A percentile compares a stretch with the other conserved stretches of the same genome.
These are phyloP conservation scores for Tenthredo mesomela DNA, from an alignment of 2,888 invertebrate species.

Conservation along the genomic window DNA sequence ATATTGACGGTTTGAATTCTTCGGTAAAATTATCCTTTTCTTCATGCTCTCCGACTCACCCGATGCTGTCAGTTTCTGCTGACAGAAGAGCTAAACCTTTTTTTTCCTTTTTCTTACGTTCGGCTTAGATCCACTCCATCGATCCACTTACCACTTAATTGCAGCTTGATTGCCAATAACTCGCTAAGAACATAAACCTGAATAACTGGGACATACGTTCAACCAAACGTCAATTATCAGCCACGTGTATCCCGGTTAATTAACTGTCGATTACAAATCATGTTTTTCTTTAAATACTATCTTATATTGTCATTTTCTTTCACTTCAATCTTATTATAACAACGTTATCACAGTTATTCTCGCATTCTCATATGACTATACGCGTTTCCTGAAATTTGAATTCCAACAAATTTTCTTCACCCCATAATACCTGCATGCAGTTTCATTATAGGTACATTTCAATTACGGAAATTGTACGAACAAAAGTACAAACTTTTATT, in stretches of 20 bases:
- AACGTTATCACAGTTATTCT: neutral
- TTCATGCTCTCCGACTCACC: neutral
- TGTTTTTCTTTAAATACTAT: slow-evolving; percentile 42
- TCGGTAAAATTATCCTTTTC: neutral
- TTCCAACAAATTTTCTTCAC: neutral
- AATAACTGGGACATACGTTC: slow-evolving; percentile 57
- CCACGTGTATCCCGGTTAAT: slow-evolving; percentile 58
- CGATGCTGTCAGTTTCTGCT: neutral
- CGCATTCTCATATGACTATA: neutral
- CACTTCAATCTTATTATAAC: slow-evolving; percentile 16
- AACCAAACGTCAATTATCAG: slow-evolving; percentile 56
- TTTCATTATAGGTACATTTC: neutral
- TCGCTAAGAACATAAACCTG: slow-evolving; percentile 57
- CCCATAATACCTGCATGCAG: neutral
- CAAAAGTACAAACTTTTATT: neutral
- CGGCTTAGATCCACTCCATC: slow-evolving; percentile 40
- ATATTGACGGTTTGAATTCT: slow-evolving; percentile 9
- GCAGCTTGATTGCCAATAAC: slow-evolving; percentile 55
- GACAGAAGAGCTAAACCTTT: slow-evolving; percentile 19
- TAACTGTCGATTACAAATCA: slow-evolving; percentile 60
- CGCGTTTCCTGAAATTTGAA: neutral
- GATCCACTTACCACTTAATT: slow-evolving; percentile 55
- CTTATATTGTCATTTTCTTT: slow-evolving; percentile 49
- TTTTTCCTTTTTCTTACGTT: slow-evolving; percentile 10
- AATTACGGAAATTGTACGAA: slow-evolving; percentile 7